These are phyloP conservation scores for Desoria tigrina DNA, from an alignment of 2,888 invertebrate genomes.

Conservation along the genomic window DNA sequence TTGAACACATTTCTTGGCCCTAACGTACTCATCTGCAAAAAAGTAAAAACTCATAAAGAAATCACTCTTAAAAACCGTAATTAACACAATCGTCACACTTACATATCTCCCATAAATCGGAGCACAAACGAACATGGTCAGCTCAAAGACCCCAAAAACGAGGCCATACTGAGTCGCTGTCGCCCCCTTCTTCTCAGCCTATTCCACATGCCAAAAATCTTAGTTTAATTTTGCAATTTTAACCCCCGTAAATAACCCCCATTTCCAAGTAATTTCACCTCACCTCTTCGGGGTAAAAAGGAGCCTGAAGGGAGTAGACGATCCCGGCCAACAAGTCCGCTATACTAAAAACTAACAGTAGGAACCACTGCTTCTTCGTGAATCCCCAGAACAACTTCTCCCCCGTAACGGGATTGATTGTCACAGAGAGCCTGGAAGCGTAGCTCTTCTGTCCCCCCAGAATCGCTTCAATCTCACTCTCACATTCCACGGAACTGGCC, in stretches of 20 bases:
- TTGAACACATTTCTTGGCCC: slow-evolving; percentile 62
- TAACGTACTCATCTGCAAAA: slow-evolving; percentile 19
- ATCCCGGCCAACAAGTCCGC: slow-evolving; percentile 83
- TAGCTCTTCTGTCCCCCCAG: slow-evolving; percentile 14
- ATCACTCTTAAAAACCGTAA: background rate
- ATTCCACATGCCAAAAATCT: background rate
- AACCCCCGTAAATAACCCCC: no score
- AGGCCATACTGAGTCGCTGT: slow-evolving; percentile 79
- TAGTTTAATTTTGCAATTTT: background rate
- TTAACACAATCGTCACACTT: no score
- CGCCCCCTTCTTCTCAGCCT: slow-evolving; percentile 82
- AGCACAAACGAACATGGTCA: slow-evolving; percentile 77
- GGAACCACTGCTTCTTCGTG: slow-evolving; percentile 74
- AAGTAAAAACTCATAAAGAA: background rate
- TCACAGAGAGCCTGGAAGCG: slow-evolving; percentile 12
- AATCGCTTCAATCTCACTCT: slow-evolving; percentile 19
- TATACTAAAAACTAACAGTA: slow-evolving; percentile 73
- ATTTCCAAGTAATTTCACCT: no score
- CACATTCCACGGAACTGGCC: slow-evolving; percentile 9
- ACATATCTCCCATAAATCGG: slow-evolving; percentile 78
- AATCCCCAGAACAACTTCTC: slow-evolving; percentile 57
- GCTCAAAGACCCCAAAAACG: slow-evolving; percentile 82
- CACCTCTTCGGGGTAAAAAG: slow-evolving; percentile 81
- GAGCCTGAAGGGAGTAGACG: slow-evolving; percentile 80
- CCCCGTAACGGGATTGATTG: slow-evolving; percentile 37